Conservation (phyloP, 2,113 vertebrate genomes). For the Gobio gobio region DNA sequence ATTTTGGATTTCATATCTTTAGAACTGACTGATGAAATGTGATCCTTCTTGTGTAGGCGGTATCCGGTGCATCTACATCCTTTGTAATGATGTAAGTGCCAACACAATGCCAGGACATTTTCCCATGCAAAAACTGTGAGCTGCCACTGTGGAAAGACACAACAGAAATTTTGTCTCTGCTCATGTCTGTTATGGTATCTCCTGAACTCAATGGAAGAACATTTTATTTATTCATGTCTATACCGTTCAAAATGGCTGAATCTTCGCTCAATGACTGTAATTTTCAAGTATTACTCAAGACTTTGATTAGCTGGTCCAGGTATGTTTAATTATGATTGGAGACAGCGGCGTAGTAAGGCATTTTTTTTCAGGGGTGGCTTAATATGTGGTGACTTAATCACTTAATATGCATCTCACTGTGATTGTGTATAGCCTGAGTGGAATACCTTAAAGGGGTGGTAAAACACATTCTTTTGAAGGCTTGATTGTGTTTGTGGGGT, state of each 20-base stretch:
- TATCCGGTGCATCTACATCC: neutral
- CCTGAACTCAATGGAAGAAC: neutral
- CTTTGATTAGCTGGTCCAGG: neutral
- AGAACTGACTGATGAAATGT: constrained; percentile 1
- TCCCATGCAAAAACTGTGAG: neutral
- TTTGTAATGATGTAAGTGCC: neutral
- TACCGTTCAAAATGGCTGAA: neutral
- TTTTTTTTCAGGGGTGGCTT: too few species aligned
- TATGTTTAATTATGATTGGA: neutral
- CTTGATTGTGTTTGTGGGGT: too few species aligned
- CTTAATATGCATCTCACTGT: too few species aligned
- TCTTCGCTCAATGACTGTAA: neutral
- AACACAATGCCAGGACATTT: neutral
- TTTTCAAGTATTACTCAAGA: neutral
- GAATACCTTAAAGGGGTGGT: too few species aligned
- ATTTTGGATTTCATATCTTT: constrained; percentile 1
- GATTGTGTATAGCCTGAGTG: too few species aligned
- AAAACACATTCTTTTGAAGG: too few species aligned
- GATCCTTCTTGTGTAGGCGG: neutral
- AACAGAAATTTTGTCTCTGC: neutral
- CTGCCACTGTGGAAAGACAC: neutral
- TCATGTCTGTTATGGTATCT: neutral
- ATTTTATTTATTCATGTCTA: neutral
- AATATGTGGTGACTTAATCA: too few species aligned
- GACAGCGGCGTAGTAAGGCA: too few species aligned